These are phyloP conservation scores for Rotaria socialis DNA, from an alignment of 2,888 invertebrate genomes.

Conservation along the genomic window DNA sequence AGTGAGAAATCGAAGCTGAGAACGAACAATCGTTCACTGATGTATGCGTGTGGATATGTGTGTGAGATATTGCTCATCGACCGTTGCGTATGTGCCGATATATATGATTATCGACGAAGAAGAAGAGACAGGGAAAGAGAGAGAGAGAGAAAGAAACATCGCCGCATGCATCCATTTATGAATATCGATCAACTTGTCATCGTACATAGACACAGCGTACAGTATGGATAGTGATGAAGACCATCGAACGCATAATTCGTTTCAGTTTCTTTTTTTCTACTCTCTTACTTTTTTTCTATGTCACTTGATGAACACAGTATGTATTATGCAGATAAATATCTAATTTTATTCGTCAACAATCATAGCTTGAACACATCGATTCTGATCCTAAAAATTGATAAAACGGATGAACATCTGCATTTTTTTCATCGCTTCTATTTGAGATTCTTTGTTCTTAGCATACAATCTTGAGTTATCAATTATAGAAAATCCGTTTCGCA, in stretches of 20 bases:
- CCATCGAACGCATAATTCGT: neutral
- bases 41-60: neutral
- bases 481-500: neutral
- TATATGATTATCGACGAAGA: neutral
- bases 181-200: conserved; percentile 32
- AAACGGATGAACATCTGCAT: neutral
- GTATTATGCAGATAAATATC: neutral
- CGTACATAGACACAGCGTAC: neutral
- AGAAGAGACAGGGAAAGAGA: neutral
- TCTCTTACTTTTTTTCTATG: neutral
- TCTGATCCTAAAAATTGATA: neutral
- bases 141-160: neutral
- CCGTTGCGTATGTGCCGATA: conserved; percentile 35
- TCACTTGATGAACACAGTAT: neutral
- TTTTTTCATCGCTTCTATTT: neutral
- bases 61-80: conserved; percentile 35
- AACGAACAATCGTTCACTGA: conserved; percentile 34
- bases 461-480: neutral
- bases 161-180: conserved; percentile 21
- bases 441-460: neutral
- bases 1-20: conserved; percentile 32
- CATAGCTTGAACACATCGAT: neutral
- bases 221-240: neutral
- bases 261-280: neutral
- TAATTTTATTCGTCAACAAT: neutral